A percentile compares a stretch with the other conserved stretches of the same genome.
Evolutionary conservation across 2,113 vertebrate genomes (phyloP).

Genomic region (Toxotes jaculatrix): DNA sequence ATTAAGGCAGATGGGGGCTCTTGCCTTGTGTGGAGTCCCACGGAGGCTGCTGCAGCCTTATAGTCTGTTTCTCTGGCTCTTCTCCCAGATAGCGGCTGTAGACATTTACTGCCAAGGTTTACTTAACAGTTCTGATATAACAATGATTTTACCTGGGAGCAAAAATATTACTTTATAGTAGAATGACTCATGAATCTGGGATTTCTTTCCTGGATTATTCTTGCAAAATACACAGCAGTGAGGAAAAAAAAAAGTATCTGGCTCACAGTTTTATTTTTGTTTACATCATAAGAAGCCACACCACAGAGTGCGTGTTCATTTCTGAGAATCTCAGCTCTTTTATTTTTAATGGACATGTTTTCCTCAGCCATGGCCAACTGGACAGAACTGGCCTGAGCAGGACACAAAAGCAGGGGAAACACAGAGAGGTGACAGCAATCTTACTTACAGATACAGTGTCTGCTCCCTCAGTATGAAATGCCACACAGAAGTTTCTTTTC

Average conservation of each 20-base stretch:
- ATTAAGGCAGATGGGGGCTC: constrained; percentile 56
- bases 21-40: constrained; percentile 38
- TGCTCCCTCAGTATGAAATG: background rate
- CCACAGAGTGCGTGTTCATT: background rate
- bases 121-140: constrained; percentile 32
- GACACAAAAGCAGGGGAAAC: constrained; percentile 2
- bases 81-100: constrained; percentile 46
- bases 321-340: background rate
- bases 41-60: constrained; percentile 49
- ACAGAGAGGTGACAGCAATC: background rate
- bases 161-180: background rate
- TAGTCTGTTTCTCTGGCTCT: constrained; percentile 37
- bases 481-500: background rate
- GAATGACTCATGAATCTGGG: background rate
- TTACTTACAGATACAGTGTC: constrained; percentile 2
- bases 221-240: background rate
- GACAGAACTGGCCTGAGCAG: constrained; percentile 9
- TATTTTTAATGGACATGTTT: background rate
- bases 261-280: background rate
- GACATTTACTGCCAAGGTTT: constrained; percentile 50
- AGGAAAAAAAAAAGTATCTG: background rate
- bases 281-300: background rate
- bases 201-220: background rate
- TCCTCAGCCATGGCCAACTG: background rate
- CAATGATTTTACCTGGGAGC: constrained; percentile 13